phyloP scores from a whole-genome alignment of 2,797 vertebrate species.

The Chloroceryle inda region DNA sequence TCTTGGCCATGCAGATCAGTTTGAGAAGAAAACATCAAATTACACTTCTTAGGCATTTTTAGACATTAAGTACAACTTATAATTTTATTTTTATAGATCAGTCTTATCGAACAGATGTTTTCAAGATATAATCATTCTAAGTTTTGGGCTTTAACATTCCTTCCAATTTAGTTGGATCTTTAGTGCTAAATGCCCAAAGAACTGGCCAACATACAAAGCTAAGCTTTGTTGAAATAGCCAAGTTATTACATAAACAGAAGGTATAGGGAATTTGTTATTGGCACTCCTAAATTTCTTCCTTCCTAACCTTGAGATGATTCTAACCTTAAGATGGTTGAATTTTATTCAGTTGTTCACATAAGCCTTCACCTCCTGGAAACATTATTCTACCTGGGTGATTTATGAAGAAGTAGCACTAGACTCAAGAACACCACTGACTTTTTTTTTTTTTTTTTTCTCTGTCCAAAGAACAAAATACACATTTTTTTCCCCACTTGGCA shows the following conservation, averaged over 20 bases:
- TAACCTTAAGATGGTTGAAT: constrained; percentile 28
- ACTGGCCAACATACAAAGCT: constrained; percentile 53
- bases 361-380: constrained; percentile 63
- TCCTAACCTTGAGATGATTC: constrained; percentile 48
- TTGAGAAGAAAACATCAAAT: constrained; percentile 70
- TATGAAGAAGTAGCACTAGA: constrained; percentile 51
- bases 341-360: constrained; percentile 18
- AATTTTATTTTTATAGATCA: constrained; percentile 50
- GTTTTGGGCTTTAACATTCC: constrained; percentile 68
- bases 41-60: constrained; percentile 68
- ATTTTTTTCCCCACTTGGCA: constrained; percentile 53
- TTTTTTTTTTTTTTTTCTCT: constrained; percentile 45
- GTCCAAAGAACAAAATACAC: constrained; percentile 60
- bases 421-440: constrained; percentile 37
- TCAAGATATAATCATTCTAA: constrained; percentile 25
- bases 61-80: constrained; percentile 50
- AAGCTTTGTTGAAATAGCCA: constrained; percentile 55
- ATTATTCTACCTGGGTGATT: constrained; percentile 44
- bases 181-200: constrained; percentile 48
- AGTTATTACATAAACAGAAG: constrained; percentile 56
- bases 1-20: constrained; percentile 78
- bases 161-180: constrained; percentile 44
- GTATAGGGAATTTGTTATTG: constrained; percentile 15
- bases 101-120: constrained; percentile 31
- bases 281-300: constrained; percentile 17